Conservation (phyloP, 2,797 vertebrate species). For the Pelochelys cantorii region DNA sequence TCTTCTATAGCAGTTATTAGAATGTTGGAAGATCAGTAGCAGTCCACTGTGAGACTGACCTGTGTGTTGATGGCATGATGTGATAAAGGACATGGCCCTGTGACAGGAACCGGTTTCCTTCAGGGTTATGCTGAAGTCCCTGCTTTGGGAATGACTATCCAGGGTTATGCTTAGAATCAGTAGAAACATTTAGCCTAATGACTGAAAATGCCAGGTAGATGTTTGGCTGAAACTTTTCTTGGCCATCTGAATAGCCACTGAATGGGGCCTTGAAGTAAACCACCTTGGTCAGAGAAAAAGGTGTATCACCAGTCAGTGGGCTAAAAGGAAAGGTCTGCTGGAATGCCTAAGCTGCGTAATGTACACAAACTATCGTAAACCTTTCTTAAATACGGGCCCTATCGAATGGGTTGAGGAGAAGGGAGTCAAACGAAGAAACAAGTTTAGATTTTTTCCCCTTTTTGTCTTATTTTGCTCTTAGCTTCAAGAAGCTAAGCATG, state of each 20-base stretch:
- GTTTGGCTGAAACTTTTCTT: background rate
- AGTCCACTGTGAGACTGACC: background rate
- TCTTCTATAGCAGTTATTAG: fast-evolving
- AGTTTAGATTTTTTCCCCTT: background rate
- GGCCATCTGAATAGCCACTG: fast-evolving
- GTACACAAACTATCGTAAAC: fast-evolving
- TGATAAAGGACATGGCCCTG: fast-evolving
- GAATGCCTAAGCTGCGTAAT: fast-evolving
- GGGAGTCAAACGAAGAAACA: background rate
- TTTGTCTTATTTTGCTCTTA: background rate
- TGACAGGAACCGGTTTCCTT: background rate
- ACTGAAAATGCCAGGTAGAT: fast-evolving
- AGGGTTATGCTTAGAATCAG: background rate
- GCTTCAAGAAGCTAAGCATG: background rate
- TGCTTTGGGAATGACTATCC: background rate
- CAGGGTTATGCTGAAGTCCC: background rate
- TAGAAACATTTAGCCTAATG: background rate
- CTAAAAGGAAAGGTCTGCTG: fast-evolving
- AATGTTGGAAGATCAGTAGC: fast-evolving
- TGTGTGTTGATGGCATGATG: fast-evolving
- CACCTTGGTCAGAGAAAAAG: background rate
- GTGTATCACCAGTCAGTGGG: background rate
- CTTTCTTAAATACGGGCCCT: background rate
- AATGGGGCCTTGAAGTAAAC: fast-evolving
- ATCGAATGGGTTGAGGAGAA: background rate